Evolutionary conservation across 2,888 invertebrate genomes (phyloP).

Genomic region (Balanococcus diminutus): DNA sequence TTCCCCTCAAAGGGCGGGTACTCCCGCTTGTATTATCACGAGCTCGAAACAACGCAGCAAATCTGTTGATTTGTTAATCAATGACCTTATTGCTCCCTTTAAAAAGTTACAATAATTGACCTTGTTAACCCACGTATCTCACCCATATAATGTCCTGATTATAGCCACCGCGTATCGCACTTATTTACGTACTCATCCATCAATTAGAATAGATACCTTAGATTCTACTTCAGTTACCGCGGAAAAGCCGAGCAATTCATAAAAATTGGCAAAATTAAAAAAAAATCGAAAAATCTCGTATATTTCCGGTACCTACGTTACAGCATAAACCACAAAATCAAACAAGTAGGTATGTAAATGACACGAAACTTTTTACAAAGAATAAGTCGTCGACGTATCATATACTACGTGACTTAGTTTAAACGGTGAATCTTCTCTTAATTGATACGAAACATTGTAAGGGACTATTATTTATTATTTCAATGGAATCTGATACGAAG

Average conservation of each 20-base stretch:
- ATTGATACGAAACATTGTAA: not conserved
- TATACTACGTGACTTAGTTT: conserved; percentile 22
- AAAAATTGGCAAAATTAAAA: not conserved
- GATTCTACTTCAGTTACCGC: not conserved
- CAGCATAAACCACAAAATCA: not conserved
- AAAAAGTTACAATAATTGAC: not conserved
- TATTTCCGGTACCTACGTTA: not conserved
- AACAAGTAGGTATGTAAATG: not conserved
- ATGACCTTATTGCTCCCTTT: not conserved
- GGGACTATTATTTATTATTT: not conserved
- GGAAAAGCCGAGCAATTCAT: not conserved
- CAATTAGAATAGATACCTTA: not conserved
- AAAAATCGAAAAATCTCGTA: not conserved
- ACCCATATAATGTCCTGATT: not conserved
- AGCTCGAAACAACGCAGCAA: not conserved
- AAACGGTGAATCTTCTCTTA: not conserved
- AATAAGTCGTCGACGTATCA: not conserved
- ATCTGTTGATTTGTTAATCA: not conserved
- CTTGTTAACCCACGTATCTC: not conserved
- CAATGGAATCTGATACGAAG: not conserved
- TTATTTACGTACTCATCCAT: not conserved
- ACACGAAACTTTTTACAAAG: not conserved
- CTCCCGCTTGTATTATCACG: no score
- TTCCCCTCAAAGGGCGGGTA: no score
- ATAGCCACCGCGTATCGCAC: not conserved